Evolutionary conservation across 1,140 invertebrate genomes (phyloP).

Genomic region (Heliconius congener): DNA sequence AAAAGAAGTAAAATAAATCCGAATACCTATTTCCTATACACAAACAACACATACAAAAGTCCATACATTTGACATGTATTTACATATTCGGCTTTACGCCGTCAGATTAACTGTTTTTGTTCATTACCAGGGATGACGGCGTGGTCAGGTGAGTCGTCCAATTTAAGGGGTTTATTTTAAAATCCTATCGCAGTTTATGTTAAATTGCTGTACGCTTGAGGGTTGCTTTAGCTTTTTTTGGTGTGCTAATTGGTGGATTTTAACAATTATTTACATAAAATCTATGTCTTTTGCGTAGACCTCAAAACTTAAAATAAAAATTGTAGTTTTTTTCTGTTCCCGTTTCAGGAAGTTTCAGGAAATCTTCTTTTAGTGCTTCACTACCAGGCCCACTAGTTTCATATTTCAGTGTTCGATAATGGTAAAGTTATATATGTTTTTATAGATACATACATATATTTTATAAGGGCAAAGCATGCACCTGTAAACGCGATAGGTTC

Average conservation of each 20-base stretch:
- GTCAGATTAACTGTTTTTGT: constrained; percentile 62
- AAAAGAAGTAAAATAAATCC: background rate
- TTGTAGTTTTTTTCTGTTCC: too few relatives aligned
- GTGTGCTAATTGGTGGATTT: background rate
- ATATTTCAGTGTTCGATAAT: too few relatives aligned
- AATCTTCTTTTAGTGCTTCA: too few relatives aligned
- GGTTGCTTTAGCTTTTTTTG: background rate
- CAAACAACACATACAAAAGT: background rate
- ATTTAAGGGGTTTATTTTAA: constrained; percentile 56
- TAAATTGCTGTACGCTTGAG: constrained; percentile 42
- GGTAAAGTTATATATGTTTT: too few relatives aligned
- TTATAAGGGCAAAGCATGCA: too few relatives aligned
- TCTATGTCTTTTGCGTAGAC: too few relatives aligned
- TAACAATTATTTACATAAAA: background rate
- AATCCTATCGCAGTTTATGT: constrained; percentile 51
- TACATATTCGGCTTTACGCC: constrained; percentile 29
- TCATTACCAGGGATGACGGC: constrained; percentile 52
- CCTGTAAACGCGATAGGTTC: too few relatives aligned
- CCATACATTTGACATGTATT: constrained; percentile 4
- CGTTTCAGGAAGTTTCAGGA: too few relatives aligned
- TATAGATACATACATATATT: too few relatives aligned
- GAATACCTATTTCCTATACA: background rate
- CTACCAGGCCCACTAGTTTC: too few relatives aligned
- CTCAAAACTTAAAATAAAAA: too few relatives aligned
- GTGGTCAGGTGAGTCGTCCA: constrained; percentile 57